Base-by-base conservation (phyloP, 2,797 vertebrate species). In the Typhlichthys subterraneus region DNA sequence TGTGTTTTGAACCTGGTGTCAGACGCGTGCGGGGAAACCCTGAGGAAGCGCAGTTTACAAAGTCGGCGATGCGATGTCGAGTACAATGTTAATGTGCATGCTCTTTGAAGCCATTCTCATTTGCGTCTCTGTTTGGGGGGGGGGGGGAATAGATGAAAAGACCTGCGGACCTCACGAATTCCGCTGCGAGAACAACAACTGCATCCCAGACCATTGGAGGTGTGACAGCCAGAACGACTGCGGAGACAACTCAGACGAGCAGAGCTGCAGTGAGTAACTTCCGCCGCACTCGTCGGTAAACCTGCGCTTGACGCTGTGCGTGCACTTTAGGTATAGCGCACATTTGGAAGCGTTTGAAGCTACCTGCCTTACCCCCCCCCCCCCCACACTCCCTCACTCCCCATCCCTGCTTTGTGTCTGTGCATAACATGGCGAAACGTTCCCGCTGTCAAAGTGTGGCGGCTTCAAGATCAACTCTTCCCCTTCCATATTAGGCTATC, bases 141-240 rank as follows among this genome's bases (percentile, higher is more conserved):
- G 86, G 82, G 79, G 93, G 92, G 73, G 93, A 90, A 77, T 87
- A 99, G 98, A 99, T 94, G 98, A 98, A 93, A 99, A 99, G 93
- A 98, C 98, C 9, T 99, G 98, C 67, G 97, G 96, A 58, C 96
- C 96, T 88, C 96, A 99, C 79, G 96, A 99, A 86, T 99, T 97
- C 85, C 97, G 95, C 77, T 99, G 98, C 67, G 94, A 96, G 91
- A 99, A 99, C 92, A 98, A 95, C 93, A 98, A 98, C 93, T 99
- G 98, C 87, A 99, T 99, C 88, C 97, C 97, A 7, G 98, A 98
- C 84, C 97, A 99, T 60, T 99, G 97, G 98, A 92, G 94, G 65
- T 99, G 98, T 85, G 98, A 99, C 89, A 96, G 96, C 78, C 97
- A 99, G 84, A 99, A 98, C 4, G 98, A 99, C 73, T 99, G 98